These are phyloP conservation scores for Petromus typicus DNA, from an alignment of 2,113 vertebrate genomes.

Conservation along the genomic window DNA sequence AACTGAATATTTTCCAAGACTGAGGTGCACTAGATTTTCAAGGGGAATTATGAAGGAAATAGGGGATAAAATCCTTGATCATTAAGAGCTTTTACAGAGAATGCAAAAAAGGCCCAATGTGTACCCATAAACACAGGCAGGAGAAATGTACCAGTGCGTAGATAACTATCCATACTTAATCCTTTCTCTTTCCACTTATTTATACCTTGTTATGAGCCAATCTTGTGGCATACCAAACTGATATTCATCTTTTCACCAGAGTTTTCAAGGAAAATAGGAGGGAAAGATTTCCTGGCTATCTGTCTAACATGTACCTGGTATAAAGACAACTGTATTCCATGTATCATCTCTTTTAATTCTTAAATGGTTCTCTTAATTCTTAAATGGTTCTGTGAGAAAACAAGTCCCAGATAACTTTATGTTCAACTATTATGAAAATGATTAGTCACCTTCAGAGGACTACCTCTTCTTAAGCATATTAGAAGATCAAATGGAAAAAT, in stretches of 20 bases:
- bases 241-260: not conserved
- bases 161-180: not conserved
- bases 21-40: not conserved
- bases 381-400: not conserved
- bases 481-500: slow-evolving; percentile 13
- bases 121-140: not conserved
- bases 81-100: slow-evolving; percentile 13
- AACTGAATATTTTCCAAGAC: not conserved
- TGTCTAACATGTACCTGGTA: not conserved
- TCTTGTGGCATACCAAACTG: not conserved
- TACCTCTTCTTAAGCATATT: not conserved
- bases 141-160: not conserved
- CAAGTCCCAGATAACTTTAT: not conserved
- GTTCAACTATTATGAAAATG: not conserved
- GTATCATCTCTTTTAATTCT: not conserved
- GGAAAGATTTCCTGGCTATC: not conserved
- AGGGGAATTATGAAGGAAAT: not conserved
- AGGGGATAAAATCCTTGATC: not conserved
- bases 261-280: slow-evolving; percentile 9
- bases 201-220: slow-evolving; percentile 23
- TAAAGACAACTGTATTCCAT: not conserved
- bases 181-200: slow-evolving; percentile 15
- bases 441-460: not conserved
- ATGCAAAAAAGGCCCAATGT: not conserved
- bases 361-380: slow-evolving; percentile 9